Evolutionary conservation across 2,113 vertebrate species (phyloP).

Genomic region (Notothenia rossii): DNA sequence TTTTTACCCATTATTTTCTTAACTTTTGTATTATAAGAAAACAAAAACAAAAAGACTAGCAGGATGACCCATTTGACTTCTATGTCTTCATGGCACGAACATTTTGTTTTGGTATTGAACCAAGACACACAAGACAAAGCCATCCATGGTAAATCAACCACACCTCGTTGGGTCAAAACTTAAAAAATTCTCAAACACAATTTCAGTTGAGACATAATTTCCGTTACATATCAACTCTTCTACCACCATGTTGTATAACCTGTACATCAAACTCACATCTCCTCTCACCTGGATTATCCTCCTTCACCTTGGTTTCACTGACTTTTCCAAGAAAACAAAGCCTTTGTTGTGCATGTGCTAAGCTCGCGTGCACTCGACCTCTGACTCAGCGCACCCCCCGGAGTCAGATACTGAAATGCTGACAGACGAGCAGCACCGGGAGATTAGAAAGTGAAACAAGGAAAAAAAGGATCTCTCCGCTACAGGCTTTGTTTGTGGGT

Average conservation of each 20-base stretch:
- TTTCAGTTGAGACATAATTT: constrained; percentile 24
- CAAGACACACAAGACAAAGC: background rate
- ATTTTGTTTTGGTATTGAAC: background rate
- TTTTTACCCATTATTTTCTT: background rate
- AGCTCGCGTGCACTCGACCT: constrained; percentile 59
- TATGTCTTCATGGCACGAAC: background rate
- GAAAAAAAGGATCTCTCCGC: constrained; percentile 24
- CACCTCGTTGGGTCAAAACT: background rate
- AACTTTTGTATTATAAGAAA: background rate
- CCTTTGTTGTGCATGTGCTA: constrained; percentile 58
- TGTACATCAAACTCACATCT: constrained; percentile 26
- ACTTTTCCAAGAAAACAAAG: constrained; percentile 36
- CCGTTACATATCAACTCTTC: constrained; percentile 23
- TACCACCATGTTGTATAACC: background rate
- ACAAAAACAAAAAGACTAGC: too few relatives aligned
- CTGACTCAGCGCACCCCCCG: constrained; percentile 68
- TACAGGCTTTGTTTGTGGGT: constrained; percentile 67
- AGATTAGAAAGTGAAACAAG: constrained; percentile 57
- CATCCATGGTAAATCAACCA: too few relatives aligned
- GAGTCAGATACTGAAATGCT: constrained; percentile 65
- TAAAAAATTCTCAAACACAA: background rate
- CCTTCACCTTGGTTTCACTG: background rate
- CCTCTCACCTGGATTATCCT: constrained; percentile 14
- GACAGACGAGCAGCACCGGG: constrained; percentile 56
- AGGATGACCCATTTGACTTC: background rate